Base-by-base conservation (phyloP, 2,888 invertebrate genomes). In the Ptychoptera albimana region DNA sequence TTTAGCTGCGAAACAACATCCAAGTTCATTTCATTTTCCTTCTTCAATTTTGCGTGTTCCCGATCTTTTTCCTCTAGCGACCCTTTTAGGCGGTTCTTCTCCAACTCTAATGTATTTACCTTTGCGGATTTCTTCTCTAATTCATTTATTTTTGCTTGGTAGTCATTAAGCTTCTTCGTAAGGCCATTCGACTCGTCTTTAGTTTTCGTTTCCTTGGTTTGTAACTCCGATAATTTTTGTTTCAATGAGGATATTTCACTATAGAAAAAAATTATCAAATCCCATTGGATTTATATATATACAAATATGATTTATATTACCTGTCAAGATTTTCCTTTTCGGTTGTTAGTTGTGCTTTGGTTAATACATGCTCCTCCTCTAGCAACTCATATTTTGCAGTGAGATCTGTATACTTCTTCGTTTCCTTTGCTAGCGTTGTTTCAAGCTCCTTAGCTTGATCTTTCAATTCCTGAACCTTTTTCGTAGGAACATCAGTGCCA, bases 311-410 rank as follows among this genome's bases (percentile, higher is more conserved):
- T 73, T 3, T 8, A 32, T 7, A 7, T 7, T 11, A 32, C 32
- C 32, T 74, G 61, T 82, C 79, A 11, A 86, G 68, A 53, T 77
- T 75, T 64, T 87, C 82, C 57, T 85, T 89, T 59, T 89, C 85
- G 45, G 79, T 80, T 5, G 82, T 82, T 4, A 87, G 66, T 58
- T 84, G 78, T 8, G 85, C 81, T 64, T 86, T 87, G 48, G 82
- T 81, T 1, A 84, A 75, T 1, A 87, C 82, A 52, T 85, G 84
- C 56, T 88, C 87, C 59, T 88, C 87, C 58, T 84, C 82, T 34
- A 91, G 63, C 48, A 81, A 73, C 60, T 87, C 88, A 63, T 86
- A 87, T 61, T 84, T 86, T 13, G 75, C 72, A 30, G 83, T 86
- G 44, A 91, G 67, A 53, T 85, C 84, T 40, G 82, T 80, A 57